A percentile compares a stretch with the other conserved stretches of the same genome.
These are phyloP conservation scores for Pachyseris speciosa DNA, from an alignment of 64 coral and sea anemone genomes.

Conservation along the genomic window DNA sequence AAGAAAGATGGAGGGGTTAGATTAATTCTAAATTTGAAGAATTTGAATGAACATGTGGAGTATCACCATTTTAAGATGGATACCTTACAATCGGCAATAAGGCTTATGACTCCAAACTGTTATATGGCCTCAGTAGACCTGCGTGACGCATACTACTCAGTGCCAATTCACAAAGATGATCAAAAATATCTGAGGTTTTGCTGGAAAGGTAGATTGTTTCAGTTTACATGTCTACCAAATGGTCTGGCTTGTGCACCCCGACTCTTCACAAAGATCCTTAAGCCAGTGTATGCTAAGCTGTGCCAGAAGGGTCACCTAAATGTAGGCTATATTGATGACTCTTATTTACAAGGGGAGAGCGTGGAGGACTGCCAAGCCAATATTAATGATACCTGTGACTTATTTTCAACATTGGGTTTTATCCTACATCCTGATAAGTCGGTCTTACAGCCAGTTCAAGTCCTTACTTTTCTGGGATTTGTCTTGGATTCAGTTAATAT, in stretches of 20 bases:
- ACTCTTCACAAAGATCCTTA: conserved; percentile 48
- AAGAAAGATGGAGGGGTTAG: conserved; percentile 15
- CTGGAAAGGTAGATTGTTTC: conserved; percentile 48
- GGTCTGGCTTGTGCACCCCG: conserved; percentile 34
- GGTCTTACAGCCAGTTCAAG: conserved; percentile 32
- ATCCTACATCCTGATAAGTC: conserved; percentile 31
- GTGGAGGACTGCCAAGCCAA: conserved; percentile 29
- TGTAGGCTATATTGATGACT: conserved; percentile 39
- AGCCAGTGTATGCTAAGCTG: conserved; percentile 35
- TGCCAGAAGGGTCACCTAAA: not conserved
- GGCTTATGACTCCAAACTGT: conserved; percentile 40
- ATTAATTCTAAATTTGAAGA: conserved; percentile 63
- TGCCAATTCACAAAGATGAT: conserved; percentile 45
- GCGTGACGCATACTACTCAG: conserved; percentile 44
- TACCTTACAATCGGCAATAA: conserved; percentile 23
- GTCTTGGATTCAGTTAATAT: conserved; percentile 45
- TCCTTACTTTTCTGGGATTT: conserved; percentile 43
- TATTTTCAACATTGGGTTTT: conserved; percentile 27
- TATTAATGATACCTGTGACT: conserved; percentile 46
- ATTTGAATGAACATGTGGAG: conserved; percentile 56
- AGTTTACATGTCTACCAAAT: conserved; percentile 40
- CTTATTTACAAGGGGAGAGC: conserved; percentile 40
- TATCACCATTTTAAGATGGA: conserved; percentile 71
- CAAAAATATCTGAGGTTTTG: conserved; percentile 36
- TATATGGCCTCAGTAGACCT: conserved; percentile 52